Conservation (phyloP, 2,797 vertebrate genomes). For the Sciurus vulgaris region DNA sequence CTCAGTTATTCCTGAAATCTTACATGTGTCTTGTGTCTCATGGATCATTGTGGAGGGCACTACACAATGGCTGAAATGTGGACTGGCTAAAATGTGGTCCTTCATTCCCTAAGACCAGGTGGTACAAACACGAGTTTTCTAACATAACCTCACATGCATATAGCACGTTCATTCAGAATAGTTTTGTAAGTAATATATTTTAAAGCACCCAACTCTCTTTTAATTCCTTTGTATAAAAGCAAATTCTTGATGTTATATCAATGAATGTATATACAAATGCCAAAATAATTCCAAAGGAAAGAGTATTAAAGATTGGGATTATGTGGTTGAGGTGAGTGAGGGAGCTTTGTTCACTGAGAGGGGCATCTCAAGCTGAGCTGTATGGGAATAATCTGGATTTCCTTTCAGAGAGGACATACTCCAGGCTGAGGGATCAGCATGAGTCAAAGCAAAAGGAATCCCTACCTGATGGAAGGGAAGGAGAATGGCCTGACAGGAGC, state of each 20-base stretch:
- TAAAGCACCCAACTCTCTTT: not conserved
- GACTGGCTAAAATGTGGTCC: not conserved
- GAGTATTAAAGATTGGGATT: not conserved
- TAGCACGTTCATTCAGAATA: not conserved
- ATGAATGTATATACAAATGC: not conserved
- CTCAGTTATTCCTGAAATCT: not conserved
- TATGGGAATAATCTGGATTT: slow-evolving; percentile 2
- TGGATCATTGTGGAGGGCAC: not conserved
- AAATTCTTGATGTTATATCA: not conserved
- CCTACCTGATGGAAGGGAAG: not conserved
- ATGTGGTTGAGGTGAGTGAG: not conserved
- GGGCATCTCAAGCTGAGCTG: not conserved
- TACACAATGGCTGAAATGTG: no score
- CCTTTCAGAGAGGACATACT: not conserved
- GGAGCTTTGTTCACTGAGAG: not conserved
- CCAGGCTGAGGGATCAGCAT: not conserved
- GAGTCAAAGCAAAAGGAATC: not conserved
- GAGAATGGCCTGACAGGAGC: not conserved
- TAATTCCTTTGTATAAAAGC: not conserved
- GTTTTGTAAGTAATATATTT: not conserved
- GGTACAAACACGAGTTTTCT: slow-evolving; percentile 5
- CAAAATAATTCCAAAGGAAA: slow-evolving; percentile 30
- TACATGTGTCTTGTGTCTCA: not conserved
- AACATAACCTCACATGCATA: not conserved
- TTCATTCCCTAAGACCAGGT: slow-evolving; percentile 12